A percentile compares a stretch with the other conserved stretches of the same genome.
Conservation (phyloP, 1,140 invertebrate genomes). For the Sitobion miscanthi region DNA sequence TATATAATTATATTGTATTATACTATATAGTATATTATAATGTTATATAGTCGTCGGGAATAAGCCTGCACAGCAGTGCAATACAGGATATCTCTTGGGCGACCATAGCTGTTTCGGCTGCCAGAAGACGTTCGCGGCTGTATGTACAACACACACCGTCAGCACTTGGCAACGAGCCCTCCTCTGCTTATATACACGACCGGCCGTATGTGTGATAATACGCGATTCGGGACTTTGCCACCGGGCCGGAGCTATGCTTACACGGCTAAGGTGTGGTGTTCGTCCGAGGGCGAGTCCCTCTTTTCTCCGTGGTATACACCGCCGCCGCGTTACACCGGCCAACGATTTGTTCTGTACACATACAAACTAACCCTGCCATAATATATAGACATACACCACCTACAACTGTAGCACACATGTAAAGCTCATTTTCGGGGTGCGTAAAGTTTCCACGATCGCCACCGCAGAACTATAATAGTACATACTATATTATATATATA, state of each 20-base stretch:
- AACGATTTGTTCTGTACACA: neutral
- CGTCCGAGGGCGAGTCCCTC: constrained; percentile 23
- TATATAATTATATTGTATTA: too few species aligned
- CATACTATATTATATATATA: neutral
- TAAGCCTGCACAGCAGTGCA: neutral
- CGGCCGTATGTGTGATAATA: neutral
- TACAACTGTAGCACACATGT: neutral
- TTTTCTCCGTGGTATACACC: neutral
- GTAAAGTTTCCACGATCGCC: neutral
- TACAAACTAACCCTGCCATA: neutral
- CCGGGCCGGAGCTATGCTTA: neutral
- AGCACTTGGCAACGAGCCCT: constrained; percentile 52
- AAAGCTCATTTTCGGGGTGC: neutral
- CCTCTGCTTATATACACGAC: neutral
- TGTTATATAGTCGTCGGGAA: neutral
- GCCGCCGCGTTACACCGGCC: neutral
- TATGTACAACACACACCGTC: neutral
- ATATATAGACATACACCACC: too few species aligned
- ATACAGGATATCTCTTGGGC: neutral
- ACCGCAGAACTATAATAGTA: neutral
- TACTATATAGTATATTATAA: too few species aligned
- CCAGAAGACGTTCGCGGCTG: neutral
- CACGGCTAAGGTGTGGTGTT: constrained; percentile 48
- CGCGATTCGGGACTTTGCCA: neutral
- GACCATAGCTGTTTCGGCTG: neutral